Evolutionary conservation across 1,140 invertebrate species (phyloP), one percentile per base, ranked within the genome.

Genomic region (Micrasema minimum): DNA sequence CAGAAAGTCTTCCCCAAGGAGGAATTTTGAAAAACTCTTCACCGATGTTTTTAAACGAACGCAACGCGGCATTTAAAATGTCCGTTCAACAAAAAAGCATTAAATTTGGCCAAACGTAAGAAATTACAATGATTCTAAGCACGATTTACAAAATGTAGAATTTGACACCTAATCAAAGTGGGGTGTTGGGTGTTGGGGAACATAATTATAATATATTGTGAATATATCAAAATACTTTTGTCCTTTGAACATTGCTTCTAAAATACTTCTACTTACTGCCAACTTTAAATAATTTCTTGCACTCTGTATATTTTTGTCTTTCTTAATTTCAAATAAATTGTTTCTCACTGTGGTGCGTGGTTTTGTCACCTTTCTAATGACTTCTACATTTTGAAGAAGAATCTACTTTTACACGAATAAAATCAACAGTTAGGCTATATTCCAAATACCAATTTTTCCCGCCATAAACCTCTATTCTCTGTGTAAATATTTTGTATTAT

Each of bases 31-130:
- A 82, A 74, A 79, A 80, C 68, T 74, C 64, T 61, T 41, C 59
- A 20, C 70, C 61, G 55, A 73, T 74, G 71, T 77, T 74, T 43
- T 74, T 72, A 72, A 77, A 68, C 66, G 61, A 69, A 45, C 71
- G 62, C 48, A 75, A 51, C 76, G 77, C 64, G 14, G 46, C 66
- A 11, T 55, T 72, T 53, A 80, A 78, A 76, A 75, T 77, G 37
- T 66, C 80, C 64, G 59, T 76, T 16, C 77, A 80, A 20, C 79
- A 80, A 74, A 82, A 82, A 75, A 81, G 77, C 69, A 82, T 82
- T 72, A 82, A 80, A 74, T 82, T 82, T 72, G 78, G 79, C 69
- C 80, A 82, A 72, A 80, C 79, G 81, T 82, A 82, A 82, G 81
- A 72, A n/a, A 68, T 66, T 64, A 38, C 55, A 65, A 71, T 72